Percentiles rank a stretch among this genome's conserved stretches.
phyloP scores from a whole-genome alignment of 92 coral and sea anemone species.

The Parazoanthus darwini region DNA sequence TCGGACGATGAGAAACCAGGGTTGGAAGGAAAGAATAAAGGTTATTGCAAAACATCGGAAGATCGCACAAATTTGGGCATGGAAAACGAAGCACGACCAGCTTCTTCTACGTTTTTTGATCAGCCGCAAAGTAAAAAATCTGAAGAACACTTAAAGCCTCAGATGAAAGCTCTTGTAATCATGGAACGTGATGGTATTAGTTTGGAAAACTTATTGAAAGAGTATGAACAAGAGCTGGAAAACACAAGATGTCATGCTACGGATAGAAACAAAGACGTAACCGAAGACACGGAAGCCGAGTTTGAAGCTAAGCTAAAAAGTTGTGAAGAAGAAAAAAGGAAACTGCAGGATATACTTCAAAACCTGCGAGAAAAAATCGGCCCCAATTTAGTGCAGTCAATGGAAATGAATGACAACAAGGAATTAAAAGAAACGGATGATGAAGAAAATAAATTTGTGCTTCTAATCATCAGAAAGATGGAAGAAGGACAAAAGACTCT shows the following conservation, averaged over 20 bases:
- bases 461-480: conserved; percentile 1
- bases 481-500: conserved; percentile 50
- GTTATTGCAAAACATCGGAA: background rate
- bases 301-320: conserved; percentile 21
- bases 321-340: conserved; percentile 3
- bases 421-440: background rate
- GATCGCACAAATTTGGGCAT: background rate
- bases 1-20: background rate
- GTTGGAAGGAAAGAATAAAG: background rate
- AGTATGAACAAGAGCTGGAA: conserved; percentile 4
- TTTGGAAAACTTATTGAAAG: background rate
- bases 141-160: background rate
- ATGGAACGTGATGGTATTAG: background rate
- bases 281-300: background rate
- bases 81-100: background rate
- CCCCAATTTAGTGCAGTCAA: conserved; percentile 9
- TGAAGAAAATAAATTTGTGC: background rate
- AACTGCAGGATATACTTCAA: background rate
- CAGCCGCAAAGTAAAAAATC: background rate
- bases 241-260: background rate
- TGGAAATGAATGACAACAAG: background rate
- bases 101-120: background rate
- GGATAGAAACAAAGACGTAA: background rate
- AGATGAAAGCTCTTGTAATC: background rate
- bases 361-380: conserved; percentile 37